Percentiles rank a stretch among this genome's conserved stretches.
Evolutionary conservation across 2,113 vertebrate species (phyloP).

Genomic region (Dendropsophus ebraccatus): DNA sequence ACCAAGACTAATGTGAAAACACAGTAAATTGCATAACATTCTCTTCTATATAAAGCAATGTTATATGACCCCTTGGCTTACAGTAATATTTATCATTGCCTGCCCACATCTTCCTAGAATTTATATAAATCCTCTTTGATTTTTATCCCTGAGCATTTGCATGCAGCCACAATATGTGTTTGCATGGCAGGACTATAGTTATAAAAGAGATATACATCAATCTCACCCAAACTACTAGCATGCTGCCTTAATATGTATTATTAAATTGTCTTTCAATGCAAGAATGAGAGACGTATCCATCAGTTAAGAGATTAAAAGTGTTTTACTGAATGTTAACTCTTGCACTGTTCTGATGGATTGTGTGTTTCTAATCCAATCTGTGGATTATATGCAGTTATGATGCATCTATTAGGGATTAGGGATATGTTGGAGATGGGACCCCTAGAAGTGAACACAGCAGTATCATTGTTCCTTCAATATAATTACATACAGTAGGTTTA

Average conservation of each 20-base stretch:
- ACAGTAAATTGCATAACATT: not conserved
- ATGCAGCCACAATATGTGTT: not conserved
- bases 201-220: slow-evolving; percentile 17
- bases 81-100: not conserved
- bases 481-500: too few species aligned
- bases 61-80: not conserved
- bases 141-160: not conserved
- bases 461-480: too few species aligned
- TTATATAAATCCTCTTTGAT: not conserved
- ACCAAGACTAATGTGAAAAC: not conserved
- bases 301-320: slow-evolving; percentile 20
- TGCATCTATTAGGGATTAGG: too few species aligned
- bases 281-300: slow-evolving; percentile 5
- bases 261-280: not conserved
- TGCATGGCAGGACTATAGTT: not conserved
- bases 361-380: not conserved
- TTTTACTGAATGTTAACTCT: slow-evolving; percentile 4
- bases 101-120: not conserved
- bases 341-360: not conserved
- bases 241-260: slow-evolving; percentile 8
- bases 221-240: not conserved
- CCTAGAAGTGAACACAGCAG: too few species aligned
- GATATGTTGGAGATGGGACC: too few species aligned
- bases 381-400: not conserved
- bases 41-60: not conserved